These are phyloP conservation scores for Craniophora ligustri DNA, from an alignment of 2,888 invertebrate genomes.

Conservation along the genomic window DNA sequence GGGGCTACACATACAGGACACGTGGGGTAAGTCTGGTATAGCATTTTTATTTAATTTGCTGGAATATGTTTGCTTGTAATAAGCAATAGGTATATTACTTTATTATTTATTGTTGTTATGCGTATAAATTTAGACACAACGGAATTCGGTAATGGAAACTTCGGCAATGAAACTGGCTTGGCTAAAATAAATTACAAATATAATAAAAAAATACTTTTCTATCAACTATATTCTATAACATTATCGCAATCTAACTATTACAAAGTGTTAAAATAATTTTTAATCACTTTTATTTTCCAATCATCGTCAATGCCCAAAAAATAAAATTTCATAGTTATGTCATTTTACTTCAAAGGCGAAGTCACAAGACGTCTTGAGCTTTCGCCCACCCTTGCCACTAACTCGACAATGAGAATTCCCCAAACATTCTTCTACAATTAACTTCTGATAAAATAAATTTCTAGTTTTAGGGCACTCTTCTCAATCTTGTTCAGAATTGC, in stretches of 20 bases:
- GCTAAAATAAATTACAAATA: too few relatives aligned
- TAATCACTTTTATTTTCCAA: too few relatives aligned
- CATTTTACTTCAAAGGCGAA: conserved; percentile 5
- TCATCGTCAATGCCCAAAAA: too few relatives aligned
- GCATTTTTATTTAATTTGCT: conserved; percentile 27
- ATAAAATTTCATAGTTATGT: background rate
- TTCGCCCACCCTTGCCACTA: conserved; percentile 61
- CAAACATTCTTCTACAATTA: conserved; percentile 60
- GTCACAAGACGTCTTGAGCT: conserved; percentile 19
- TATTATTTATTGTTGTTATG: too few relatives aligned
- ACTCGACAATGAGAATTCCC: conserved; percentile 50
- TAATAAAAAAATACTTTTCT: background rate
- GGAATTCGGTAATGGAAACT: too few relatives aligned
- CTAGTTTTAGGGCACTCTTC: too few relatives aligned
- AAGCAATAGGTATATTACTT: too few relatives aligned
- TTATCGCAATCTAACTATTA: too few relatives aligned
- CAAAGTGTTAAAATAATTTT: too few relatives aligned
- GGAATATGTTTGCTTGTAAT: conserved; percentile 1
- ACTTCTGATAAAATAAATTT: conserved; percentile 48
- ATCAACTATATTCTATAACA: background rate
- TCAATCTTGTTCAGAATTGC: too few relatives aligned
- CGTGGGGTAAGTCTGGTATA: conserved; percentile 38
- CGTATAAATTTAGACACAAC: too few relatives aligned
- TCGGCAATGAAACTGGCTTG: too few relatives aligned
- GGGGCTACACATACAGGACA: conserved; percentile 16